These are phyloP conservation scores for Meghimatium bilineatum DNA, from an alignment of 2,888 invertebrate genomes.

Conservation along the genomic window DNA sequence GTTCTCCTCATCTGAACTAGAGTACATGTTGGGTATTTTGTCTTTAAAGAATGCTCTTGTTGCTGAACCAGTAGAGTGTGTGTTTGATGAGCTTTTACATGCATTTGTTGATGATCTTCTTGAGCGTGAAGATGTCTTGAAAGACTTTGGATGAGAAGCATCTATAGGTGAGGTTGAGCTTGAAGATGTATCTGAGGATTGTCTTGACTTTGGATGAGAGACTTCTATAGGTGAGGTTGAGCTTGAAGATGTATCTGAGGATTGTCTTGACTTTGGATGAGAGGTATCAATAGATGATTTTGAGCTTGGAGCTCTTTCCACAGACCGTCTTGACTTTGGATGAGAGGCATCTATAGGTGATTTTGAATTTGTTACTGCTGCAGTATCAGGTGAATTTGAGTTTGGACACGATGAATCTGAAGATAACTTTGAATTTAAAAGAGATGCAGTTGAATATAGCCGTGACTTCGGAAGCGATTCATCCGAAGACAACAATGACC, in stretches of 20 bases:
- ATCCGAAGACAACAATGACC: neutral
- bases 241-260: neutral
- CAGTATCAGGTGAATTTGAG: neutral
- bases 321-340: neutral
- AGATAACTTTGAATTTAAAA: neutral
- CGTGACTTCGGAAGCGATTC: neutral
- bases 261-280: neutral
- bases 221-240: neutral
- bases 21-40: slow-evolving; percentile 31
- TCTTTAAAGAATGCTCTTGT: slow-evolving; percentile 14
- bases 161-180: neutral
- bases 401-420: neutral
- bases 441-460: neutral
- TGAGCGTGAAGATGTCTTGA: neutral
- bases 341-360: neutral
- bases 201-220: neutral
- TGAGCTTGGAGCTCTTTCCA: neutral
- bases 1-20: slow-evolving; percentile 33
- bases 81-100: neutral
- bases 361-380: neutral
- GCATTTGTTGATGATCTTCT: neutral
- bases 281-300: neutral
- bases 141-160: neutral
- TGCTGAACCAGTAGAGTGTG: neutral
- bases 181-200: neutral